Conservation (phyloP, 2,797 vertebrate species). For the Sylvilagus floridanus region DNA sequence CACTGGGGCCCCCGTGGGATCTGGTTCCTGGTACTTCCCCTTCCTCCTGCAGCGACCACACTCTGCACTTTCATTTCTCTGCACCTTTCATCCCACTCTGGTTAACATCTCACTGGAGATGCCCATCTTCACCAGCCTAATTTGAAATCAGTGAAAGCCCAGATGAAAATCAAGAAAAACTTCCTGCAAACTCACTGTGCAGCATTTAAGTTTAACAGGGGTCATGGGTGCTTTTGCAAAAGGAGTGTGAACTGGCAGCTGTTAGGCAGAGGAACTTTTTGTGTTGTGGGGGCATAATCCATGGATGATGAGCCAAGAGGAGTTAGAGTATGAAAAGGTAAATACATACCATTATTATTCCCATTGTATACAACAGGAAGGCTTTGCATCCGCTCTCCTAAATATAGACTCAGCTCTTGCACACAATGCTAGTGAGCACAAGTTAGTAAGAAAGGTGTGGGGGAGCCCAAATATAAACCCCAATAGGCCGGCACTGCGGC, state of each 20-base stretch:
- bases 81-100: not conserved
- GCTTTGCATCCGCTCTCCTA: not conserved
- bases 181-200: not conserved
- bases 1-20: not conserved
- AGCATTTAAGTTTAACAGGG: not conserved
- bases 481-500: not conserved
- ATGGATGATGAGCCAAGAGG: conserved; percentile 1
- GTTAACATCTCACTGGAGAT: not conserved
- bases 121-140: not conserved
- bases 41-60: not conserved
- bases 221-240: not conserved
- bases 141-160: not conserved
- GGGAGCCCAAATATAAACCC: not conserved
- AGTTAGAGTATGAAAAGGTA: not conserved
- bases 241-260: not conserved
- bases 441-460: not conserved
- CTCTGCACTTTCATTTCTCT: not conserved
- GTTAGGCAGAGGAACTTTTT: not conserved
- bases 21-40: not conserved
- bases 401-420: not conserved
- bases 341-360: not conserved
- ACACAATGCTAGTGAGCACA: not conserved
- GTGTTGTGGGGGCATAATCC: not conserved
- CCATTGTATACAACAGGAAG: not conserved
- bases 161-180: not conserved